phyloP scores from a whole-genome alignment of 2,113 vertebrate genomes.

The Zapus hudsonius region DNA sequence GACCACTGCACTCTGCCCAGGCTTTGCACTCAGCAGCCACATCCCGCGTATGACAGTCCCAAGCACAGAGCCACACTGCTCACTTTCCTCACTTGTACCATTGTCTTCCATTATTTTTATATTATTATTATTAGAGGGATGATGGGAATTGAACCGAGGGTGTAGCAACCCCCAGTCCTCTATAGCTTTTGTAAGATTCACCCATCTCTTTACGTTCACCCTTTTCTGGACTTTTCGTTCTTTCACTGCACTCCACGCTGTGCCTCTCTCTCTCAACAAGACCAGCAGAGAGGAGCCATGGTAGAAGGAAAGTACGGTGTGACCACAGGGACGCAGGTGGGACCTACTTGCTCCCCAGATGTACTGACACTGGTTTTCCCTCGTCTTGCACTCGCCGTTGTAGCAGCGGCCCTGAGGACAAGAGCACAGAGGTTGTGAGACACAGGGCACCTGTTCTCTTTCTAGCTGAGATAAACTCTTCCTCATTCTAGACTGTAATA shows the following conservation, averaged over 20 bases:
- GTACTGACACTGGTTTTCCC: slow-evolving; percentile 98
- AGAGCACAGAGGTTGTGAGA: slow-evolving; percentile 20
- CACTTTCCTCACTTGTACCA: neutral
- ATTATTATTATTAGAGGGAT: neutral
- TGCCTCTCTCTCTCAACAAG: neutral
- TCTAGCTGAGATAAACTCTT: neutral
- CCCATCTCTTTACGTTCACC: neutral
- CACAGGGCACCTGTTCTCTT: rapidly evolving
- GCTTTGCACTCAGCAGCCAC: neutral
- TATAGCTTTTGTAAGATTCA: neutral
- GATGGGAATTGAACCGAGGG: neutral
- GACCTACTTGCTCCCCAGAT: slow-evolving; percentile 98
- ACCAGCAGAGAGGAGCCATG: neutral
- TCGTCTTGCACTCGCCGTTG: slow-evolving; percentile 96
- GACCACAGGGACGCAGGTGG: neutral
- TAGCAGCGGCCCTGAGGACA: slow-evolving; percentile 95
- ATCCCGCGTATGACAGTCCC: neutral
- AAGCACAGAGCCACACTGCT: neutral
- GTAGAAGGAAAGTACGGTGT: neutral
- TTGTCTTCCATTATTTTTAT: neutral
- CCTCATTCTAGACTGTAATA: neutral
- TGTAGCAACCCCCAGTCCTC: neutral
- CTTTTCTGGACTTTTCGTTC: neutral
- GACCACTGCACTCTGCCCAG: neutral
- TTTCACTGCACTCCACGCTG: neutral